These are phyloP conservation scores for Chiloscyllium punctatum DNA, from an alignment of 2,797 vertebrate species.

Conservation along the genomic window DNA sequence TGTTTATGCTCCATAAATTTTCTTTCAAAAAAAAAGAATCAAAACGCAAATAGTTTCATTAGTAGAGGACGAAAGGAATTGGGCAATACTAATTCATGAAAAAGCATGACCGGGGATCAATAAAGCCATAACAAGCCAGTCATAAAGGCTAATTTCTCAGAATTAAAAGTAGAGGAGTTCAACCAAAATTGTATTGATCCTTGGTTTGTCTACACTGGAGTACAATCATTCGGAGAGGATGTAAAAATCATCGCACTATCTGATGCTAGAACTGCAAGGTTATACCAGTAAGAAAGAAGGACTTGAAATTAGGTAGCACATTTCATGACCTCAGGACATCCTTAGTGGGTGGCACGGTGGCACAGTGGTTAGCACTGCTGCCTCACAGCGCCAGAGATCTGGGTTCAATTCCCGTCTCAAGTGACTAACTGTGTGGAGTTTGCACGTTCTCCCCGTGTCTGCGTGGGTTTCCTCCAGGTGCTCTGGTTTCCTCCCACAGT, in stretches of 20 bases:
- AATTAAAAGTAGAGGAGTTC: not conserved
- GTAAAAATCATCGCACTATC: not conserved
- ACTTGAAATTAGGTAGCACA: not conserved
- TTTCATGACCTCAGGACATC: not conserved
- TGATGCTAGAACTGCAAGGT: not conserved
- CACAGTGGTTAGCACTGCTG: no score
- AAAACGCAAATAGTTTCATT: not conserved
- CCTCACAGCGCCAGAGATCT: no score
- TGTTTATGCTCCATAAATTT: no score
- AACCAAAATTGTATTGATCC: not conserved
- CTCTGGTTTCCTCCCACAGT: no score
- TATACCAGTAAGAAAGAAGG: not conserved
- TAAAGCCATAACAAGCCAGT: not conserved
- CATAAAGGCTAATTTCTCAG: not conserved
- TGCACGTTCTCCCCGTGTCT: no score
- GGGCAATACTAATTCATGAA: not conserved
- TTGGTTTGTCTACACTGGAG: not conserved
- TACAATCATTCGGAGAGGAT: not conserved
- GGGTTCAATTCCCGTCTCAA: no score
- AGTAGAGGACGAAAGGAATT: not conserved
- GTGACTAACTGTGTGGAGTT: no score
- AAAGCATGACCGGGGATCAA: not conserved
- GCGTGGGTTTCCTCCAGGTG: no score
- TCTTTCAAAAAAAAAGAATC: no score
- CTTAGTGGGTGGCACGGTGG: no score